phyloP scores from a whole-genome alignment of 2,113 vertebrate species.

The Penelope pileata region DNA sequence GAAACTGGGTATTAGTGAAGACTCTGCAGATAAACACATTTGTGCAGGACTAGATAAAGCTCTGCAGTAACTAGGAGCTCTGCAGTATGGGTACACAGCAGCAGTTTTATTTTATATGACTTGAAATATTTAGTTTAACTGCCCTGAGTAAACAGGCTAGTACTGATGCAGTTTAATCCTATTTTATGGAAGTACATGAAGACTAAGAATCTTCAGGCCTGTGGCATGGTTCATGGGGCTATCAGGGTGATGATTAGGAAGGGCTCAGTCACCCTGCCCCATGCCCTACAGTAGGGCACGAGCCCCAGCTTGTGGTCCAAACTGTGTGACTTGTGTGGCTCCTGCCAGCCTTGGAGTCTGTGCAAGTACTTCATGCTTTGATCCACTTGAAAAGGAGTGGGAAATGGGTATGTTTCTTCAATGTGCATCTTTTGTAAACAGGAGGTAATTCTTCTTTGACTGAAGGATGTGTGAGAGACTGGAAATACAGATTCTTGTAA shows the following conservation, averaged over 20 bases:
- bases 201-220: background rate
- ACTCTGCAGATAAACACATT: background rate
- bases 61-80: background rate
- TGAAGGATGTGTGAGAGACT: background rate
- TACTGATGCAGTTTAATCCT: background rate
- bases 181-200: background rate
- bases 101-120: background rate
- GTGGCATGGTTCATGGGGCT: background rate
- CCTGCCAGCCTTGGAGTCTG: background rate
- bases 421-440: background rate
- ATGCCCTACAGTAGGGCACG: rapidly evolving
- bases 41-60: background rate
- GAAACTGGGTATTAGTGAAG: background rate
- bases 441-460: background rate
- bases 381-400: background rate
- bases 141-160: background rate
- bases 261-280: background rate
- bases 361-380: background rate
- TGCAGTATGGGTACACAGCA: background rate
- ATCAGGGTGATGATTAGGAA: background rate
- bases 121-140: background rate
- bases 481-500: background rate
- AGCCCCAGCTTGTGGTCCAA: background rate
- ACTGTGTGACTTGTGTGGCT: background rate
- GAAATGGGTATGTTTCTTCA: background rate